phyloP scores from a whole-genome alignment of 2,888 invertebrate genomes.

The Nomada flava region DNA sequence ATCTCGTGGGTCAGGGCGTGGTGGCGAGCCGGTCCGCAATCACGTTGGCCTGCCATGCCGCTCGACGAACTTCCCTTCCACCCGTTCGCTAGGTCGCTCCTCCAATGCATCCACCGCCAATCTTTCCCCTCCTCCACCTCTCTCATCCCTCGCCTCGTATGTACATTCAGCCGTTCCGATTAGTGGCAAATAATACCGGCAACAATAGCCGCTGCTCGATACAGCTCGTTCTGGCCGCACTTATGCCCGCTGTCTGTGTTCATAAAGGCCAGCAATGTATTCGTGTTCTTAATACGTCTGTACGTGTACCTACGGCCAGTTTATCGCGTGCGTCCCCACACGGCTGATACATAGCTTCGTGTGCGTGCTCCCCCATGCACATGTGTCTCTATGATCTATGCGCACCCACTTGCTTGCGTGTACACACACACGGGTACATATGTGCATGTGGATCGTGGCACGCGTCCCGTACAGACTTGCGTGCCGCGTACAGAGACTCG shows the following conservation, averaged over 20 bases:
- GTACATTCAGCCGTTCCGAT: conserved; percentile 62
- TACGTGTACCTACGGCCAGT: conserved; percentile 8
- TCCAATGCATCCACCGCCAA: conserved; percentile 17
- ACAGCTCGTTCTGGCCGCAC: conserved; percentile 45
- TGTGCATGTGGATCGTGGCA: background rate
- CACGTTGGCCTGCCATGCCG: conserved; percentile 50
- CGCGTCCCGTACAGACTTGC: background rate
- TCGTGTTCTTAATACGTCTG: conserved; percentile 18
- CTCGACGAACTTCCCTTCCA: conserved; percentile 23
- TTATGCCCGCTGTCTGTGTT: conserved; percentile 12
- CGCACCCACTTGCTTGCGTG: background rate
- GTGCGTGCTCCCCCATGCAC: conserved; percentile 35
- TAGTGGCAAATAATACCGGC: conserved; percentile 72
- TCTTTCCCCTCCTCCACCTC: background rate
- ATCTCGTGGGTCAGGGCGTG: conserved; percentile 73
- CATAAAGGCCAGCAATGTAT: background rate
- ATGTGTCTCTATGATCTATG: conserved; percentile 54
- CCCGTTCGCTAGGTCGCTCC: conserved; percentile 2
- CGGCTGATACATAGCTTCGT: conserved; percentile 35
- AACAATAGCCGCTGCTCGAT: conserved; percentile 68
- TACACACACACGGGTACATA: background rate
- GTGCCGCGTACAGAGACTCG: background rate
- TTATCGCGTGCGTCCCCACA: conserved; percentile 46
- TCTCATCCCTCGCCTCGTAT: conserved; percentile 1
- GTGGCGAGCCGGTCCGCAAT: conserved; percentile 62